Conservation (phyloP, 1,140 invertebrate genomes). For the Pristionchus pacificus region DNA sequence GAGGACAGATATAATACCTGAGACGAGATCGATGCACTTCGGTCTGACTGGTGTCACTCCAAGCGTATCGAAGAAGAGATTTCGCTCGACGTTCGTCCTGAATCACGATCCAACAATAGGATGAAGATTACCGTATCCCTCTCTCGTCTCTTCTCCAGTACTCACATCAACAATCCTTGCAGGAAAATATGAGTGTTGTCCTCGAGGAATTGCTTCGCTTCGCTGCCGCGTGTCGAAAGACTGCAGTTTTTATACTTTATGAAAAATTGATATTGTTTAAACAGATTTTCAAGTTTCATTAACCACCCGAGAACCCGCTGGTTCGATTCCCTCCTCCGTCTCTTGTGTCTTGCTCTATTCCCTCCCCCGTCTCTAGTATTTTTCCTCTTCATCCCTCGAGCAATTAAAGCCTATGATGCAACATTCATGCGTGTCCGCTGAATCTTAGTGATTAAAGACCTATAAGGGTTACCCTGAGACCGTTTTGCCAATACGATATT, state of each 20-base stretch:
- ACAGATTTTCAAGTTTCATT: too few species aligned
- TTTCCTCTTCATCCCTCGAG: too few species aligned
- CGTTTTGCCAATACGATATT: neutral
- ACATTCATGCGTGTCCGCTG: slow-evolving; percentile 31
- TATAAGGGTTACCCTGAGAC: neutral
- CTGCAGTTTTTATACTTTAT: neutral
- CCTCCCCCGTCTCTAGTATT: slow-evolving; percentile 6
- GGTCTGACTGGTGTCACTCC: neutral
- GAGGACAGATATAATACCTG: neutral
- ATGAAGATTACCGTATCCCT: too few species aligned
- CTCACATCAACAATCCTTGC: neutral
- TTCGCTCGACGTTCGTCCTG: neutral
- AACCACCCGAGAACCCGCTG: neutral
- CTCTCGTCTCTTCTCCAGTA: neutral
- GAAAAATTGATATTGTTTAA: too few species aligned
- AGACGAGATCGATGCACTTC: neutral
- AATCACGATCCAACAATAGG: neutral
- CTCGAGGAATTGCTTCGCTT: neutral
- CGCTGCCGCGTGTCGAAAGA: neutral
- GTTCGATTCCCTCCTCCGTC: slow-evolving; percentile 1
- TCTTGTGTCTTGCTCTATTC: neutral
- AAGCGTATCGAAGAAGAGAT: neutral
- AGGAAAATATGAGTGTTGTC: neutral
- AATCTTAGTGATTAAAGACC: slow-evolving; percentile 20
- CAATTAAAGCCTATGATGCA: slow-evolving; percentile 19